Evolutionary conservation across 2,113 vertebrate species (phyloP).

Genomic region (Poeciliopsis retropinna): DNA sequence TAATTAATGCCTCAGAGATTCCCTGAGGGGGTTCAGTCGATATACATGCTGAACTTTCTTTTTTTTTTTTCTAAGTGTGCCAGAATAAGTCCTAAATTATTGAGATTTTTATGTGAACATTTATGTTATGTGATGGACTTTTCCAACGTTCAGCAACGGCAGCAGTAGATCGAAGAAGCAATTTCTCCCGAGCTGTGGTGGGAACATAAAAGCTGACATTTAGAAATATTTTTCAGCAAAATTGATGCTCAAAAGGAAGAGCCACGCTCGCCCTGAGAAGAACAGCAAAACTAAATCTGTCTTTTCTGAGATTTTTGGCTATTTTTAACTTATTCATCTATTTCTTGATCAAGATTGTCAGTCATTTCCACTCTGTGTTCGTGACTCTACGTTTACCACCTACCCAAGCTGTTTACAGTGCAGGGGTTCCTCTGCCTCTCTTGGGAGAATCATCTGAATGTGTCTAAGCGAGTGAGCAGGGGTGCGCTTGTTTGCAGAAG

Average conservation of each 20-base stretch:
- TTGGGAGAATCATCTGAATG: conserved; percentile 3
- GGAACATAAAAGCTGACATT: conserved; percentile 53
- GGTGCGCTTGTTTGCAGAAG: conserved; percentile 46
- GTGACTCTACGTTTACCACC: not conserved
- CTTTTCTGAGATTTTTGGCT: conserved; percentile 30
- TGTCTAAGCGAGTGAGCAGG: not conserved
- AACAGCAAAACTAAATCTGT: conserved; percentile 13
- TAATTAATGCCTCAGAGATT: conserved; percentile 7
- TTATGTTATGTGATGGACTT: not conserved
- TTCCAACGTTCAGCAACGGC: conserved; percentile 18
- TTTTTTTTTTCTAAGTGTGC: not conserved
- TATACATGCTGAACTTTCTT: conserved; percentile 19
- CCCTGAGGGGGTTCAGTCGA: not conserved
- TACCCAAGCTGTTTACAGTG: not conserved
- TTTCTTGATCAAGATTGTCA: not conserved
- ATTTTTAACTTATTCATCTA: conserved; percentile 13
- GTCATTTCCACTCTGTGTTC: not conserved
- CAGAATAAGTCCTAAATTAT: not conserved
- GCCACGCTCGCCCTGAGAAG: not conserved
- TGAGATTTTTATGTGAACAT: conserved; percentile 11
- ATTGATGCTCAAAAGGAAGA: conserved; percentile 31
- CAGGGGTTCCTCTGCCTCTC: not conserved
- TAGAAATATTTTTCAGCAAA: conserved; percentile 29
- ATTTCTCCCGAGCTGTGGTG: not conserved
- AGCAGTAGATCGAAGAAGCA: conserved; percentile 7